Evolutionary conservation across 2,888 invertebrate species (phyloP), one percentile per base, ranked within the genome.

Genomic region (Beris morrisii): DNA sequence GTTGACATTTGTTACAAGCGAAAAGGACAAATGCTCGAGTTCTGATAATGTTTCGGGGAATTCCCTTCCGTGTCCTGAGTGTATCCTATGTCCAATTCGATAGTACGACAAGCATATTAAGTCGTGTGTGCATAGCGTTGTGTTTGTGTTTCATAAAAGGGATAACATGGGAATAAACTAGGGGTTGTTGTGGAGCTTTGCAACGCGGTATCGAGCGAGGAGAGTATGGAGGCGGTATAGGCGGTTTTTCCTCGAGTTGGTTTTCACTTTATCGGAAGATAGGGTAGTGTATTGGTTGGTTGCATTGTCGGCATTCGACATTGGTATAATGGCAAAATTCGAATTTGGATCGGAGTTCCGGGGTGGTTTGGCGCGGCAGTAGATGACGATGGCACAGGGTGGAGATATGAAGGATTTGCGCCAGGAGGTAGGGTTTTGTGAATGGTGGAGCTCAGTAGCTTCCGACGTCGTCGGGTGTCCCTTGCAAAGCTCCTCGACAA

Each of bases 11-110:
- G 66, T 69, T 65, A 69, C 69, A 69, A 66, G 69, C 64, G 66
- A 69, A 69, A 66, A 68, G 68, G 68, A 69, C 69, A 69, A 69
- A 69, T 69, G 67, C 68, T 69, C 66, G 67, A 69, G 66, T 69
- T 48, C 64, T 64, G 67, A 69, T 67, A 66, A 69, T 67, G 67
- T 66, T 69, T 61, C 65, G 61, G 67, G 67, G 69, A 65, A 67
- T 69, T 65, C 67, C 69, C 69, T 65, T 69, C 58, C 67, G 64
- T 67, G 63, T 63, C 44, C 63, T 58, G 63, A 61, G 38, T 61
- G 61, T 61, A 50, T 61, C 38, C 52, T 61, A 30, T 61, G 61
- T 61, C 61, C 52, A 52, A 50, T 38, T 50, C 50, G 50, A 22
- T 22, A 38, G 61, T 61, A 38, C 61, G 61, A 61, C 61, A 61